phyloP scores from a whole-genome alignment of 2,113 vertebrate species.

The Entomyzon cyanotis region DNA sequence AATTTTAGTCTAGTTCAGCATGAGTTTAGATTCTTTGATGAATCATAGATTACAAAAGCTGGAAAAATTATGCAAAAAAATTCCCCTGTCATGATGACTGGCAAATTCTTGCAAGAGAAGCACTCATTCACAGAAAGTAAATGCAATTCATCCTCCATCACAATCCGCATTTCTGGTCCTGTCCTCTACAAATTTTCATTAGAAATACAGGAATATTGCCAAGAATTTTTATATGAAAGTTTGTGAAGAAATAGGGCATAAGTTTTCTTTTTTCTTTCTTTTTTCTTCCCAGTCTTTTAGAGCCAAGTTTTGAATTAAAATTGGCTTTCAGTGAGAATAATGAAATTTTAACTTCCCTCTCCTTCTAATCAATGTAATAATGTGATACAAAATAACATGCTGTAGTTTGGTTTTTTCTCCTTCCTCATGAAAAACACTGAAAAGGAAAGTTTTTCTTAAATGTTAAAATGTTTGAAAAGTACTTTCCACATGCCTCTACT shows the following conservation, averaged over 20 bases:
- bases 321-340: neutral
- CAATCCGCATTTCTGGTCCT: neutral
- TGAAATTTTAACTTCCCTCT: neutral
- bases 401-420: neutral
- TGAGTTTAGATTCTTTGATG: neutral
- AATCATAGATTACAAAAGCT: neutral
- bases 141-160: neutral
- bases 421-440: neutral
- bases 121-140: neutral
- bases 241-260: neutral
- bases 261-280: neutral
- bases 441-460: neutral
- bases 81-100: neutral
- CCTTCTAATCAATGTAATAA: neutral
- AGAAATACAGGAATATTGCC: neutral
- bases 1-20: neutral
- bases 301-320: neutral
- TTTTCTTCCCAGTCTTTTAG: neutral
- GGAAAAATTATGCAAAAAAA: neutral
- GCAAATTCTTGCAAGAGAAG: neutral
- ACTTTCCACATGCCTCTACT: neutral
- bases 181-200: neutral
- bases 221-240: neutral
- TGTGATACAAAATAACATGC: accelerated
- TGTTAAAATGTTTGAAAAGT: neutral